phyloP scores from a whole-genome alignment of 2,888 invertebrate species.

The Aphidius colemani region DNA sequence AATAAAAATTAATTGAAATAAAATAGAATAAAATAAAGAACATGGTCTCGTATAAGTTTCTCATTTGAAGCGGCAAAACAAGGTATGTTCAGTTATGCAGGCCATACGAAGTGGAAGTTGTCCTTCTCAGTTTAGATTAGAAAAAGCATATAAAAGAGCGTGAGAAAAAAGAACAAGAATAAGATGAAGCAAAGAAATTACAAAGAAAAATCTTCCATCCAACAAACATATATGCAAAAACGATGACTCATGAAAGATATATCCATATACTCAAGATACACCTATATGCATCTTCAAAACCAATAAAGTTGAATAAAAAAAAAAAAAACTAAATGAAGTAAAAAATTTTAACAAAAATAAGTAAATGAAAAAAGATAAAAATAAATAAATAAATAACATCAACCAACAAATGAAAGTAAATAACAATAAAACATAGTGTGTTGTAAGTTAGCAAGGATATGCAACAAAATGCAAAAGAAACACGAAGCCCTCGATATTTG shows the following conservation, averaged over 20 bases:
- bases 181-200: neutral
- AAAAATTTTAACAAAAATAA: constrained; percentile 7
- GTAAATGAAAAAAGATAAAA: constrained; percentile 11
- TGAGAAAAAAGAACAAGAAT: constrained; percentile 13
- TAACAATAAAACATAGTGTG: constrained; percentile 24
- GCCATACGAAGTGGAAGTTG: constrained; percentile 28
- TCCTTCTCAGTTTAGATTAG: constrained; percentile 22
- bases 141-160: constrained; percentile 23
- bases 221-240: too few species aligned
- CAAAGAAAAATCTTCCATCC: too few species aligned
- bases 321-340: constrained; percentile 2
- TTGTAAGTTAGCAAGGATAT: constrained; percentile 41
- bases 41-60: too few species aligned
- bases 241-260: too few species aligned
- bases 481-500: constrained; percentile 37
- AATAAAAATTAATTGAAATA: neutral
- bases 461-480: constrained; percentile 53
- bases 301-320: constrained; percentile 1
- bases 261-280: too few species aligned
- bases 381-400: constrained; percentile 35
- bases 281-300: neutral
- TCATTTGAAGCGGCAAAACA: neutral
- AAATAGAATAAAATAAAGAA: neutral
- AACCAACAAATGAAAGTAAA: constrained; percentile 34
- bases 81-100: constrained; percentile 23